These are phyloP conservation scores for Epinotia ramella DNA, from an alignment of 2,888 invertebrate species.

Conservation along the genomic window DNA sequence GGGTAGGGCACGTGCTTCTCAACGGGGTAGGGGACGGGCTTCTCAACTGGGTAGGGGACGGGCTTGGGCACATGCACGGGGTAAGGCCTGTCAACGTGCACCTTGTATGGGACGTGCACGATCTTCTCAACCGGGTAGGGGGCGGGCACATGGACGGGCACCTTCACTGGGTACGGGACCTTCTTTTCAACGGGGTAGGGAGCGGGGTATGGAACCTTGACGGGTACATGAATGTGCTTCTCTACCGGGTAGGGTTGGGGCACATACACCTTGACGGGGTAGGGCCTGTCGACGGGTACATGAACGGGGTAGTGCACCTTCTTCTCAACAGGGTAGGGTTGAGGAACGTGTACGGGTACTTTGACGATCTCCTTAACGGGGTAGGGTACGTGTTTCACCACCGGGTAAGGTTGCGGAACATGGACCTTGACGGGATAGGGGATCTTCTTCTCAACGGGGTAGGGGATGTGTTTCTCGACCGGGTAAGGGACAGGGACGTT, in stretches of 20 bases:
- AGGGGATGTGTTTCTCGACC: conserved; percentile 89
- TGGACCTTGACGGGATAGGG: conserved; percentile 87
- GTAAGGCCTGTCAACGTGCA: conserved; percentile 87
- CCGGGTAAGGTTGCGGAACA: conserved; percentile 89
- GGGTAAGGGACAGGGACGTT: conserved; percentile 90
- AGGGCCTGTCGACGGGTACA: conserved; percentile 81
- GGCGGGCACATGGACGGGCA: conserved; percentile 86
- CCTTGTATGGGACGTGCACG: conserved; percentile 86
- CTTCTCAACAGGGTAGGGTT: conserved; percentile 89
- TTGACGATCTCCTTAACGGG: conserved; percentile 87
- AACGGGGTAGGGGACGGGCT: conserved; percentile 87
- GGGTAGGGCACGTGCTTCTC: conserved; percentile 85
- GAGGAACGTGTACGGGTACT: conserved; percentile 87
- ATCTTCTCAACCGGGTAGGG: conserved; percentile 86
- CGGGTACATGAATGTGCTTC: conserved; percentile 87
- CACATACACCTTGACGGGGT: conserved; percentile 82
- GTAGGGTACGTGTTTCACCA: conserved; percentile 87
- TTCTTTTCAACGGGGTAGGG: conserved; percentile 89
- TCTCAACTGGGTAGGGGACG: conserved; percentile 85
- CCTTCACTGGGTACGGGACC: conserved; percentile 87
- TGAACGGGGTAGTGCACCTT: conserved; percentile 84
- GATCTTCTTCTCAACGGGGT: conserved; percentile 88
- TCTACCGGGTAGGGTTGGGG: conserved; percentile 86
- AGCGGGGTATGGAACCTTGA: conserved; percentile 88
- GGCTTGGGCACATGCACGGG: conserved; percentile 87